A percentile compares a stretch with the other conserved stretches of the same genome.
Conservation (phyloP, 2,797 vertebrate genomes). For the Cirrhinus molitorella region DNA sequence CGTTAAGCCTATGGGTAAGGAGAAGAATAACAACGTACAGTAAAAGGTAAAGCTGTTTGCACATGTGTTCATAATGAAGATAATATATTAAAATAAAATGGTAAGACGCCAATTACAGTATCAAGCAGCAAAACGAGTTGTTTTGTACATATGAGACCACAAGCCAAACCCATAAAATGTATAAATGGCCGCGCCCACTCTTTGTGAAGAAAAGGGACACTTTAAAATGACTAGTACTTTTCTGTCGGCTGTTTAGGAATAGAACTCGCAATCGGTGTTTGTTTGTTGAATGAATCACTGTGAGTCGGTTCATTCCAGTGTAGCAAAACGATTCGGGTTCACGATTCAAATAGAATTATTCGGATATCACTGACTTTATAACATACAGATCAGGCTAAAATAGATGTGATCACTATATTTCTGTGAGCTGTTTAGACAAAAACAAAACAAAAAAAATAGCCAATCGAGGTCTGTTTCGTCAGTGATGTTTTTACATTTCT, state of each 20-base stretch:
- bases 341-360: background rate
- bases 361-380: background rate
- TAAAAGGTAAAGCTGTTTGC: too few species aligned
- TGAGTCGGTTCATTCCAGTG: background rate
- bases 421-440: background rate
- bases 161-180: too few species aligned
- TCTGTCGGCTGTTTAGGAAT: background rate
- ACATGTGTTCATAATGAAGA: too few species aligned
- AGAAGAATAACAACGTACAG: too few species aligned
- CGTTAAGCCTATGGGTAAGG: too few species aligned
- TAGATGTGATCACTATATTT: background rate
- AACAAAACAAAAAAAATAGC: too few species aligned
- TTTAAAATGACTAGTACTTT: background rate
- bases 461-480: background rate
- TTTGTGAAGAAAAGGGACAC: too few species aligned
- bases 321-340: background rate
- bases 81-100: too few species aligned
- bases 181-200: too few species aligned
- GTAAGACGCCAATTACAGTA: too few species aligned
- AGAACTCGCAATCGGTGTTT: background rate
- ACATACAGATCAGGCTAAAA: background rate
- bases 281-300: background rate
- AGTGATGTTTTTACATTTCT: background rate
- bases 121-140: too few species aligned
- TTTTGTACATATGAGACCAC: too few species aligned